Evolutionary conservation across 1,140 invertebrate species (phyloP), one percentile per base, ranked within the genome.

Genomic region (Drosophila navojoa): DNA sequence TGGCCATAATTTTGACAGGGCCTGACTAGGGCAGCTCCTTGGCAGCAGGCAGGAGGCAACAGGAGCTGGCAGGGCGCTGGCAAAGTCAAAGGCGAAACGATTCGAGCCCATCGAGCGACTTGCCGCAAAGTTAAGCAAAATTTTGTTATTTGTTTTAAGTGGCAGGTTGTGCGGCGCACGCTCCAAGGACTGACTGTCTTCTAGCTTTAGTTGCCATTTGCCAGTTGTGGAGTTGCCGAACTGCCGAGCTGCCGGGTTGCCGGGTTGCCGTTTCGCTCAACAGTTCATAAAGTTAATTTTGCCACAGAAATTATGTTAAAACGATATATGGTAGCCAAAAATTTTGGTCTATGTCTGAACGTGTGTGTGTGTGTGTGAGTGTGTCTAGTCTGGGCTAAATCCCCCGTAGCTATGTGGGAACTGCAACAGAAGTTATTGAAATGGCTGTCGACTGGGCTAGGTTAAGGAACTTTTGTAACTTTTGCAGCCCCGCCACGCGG

Each of bases 201-300:
- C 55, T 60, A 67, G 58, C 61, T 66, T 44, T 40, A 16, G 61
- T 50, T 57, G 52, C 29, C 38, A 11, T 49, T 59, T 73, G 35
- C 63, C 22, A 27, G 60, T 44, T 71, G 60, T 59, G 47, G 44
- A n/a, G 40, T 5, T 44, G n/a, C 13, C 42, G n/a, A 38, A n/a
- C 4, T 44, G n/a, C 13, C 42, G n/a, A 38, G 49, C 50, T 72
- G 70, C 63, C 61, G 38, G 11, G 42, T 4, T 44, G 42, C 42
- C 42, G 40, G 40, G 40, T 54, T 67, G 25, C 64, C 73, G 81
- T 71, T 75, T 77, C 70, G 90, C 85, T 90, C 89, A 90, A 90
- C 87, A 90, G 89, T 90, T 90, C 87, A 90, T 90, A 90, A 90
- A 90, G 89, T 90, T 90, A 90, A 90, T 90, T 90, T 90, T 85